Base-by-base conservation (phyloP, 2,888 invertebrate genomes). In the Aleiodes alternator region DNA sequence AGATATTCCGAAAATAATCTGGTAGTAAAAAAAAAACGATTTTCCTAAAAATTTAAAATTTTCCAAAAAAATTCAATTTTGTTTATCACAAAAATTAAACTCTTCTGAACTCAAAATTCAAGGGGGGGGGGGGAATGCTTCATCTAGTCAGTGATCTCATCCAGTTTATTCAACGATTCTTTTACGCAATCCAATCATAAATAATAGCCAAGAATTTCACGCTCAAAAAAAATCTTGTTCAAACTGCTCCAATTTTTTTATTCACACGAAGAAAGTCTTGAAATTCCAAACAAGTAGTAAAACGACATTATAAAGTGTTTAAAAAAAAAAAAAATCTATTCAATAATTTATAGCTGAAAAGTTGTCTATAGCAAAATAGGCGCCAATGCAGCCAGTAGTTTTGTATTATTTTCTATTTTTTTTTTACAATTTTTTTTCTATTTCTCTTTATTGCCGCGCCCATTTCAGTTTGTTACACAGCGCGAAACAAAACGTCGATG, bases 401-500 rank as follows among this genome's bases (percentile, higher is more conserved):
- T 38, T 38, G 9, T 43, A 9, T 43, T 9, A 43, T 43, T 43
- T 43, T n/a, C n/a, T n/a, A n/a, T n/a, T n/a, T 7, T 43, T 43
- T 43, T 11, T 43, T 43, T 9, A 43, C 9, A 7, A 43, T 43
- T 43, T 43, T 48, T 38, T 61, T 61, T 61, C 14, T 61, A 38
- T 48, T 68, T 68, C 9, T 29, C 66, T 73, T 61, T 68, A 23
- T 14, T 14, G 68, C 73, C 73, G 68, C 73, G 57, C 73, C 73
- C 73, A 73, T 73, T 57, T 64, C 64, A 64, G 48, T 43, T 43
- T 16, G 64, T 64, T 64, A 16, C 64, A 43, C 64, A 64, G 48
- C 23, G 64, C 48, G 64, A 64, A 64, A 64, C 64, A 64, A 64
- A 64, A 64, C 64, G 43, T 23, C 64, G 48, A 64, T 64, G 64